Conservation (phyloP, 2,888 invertebrate species). For the Kryphioiulus occultus region DNA sequence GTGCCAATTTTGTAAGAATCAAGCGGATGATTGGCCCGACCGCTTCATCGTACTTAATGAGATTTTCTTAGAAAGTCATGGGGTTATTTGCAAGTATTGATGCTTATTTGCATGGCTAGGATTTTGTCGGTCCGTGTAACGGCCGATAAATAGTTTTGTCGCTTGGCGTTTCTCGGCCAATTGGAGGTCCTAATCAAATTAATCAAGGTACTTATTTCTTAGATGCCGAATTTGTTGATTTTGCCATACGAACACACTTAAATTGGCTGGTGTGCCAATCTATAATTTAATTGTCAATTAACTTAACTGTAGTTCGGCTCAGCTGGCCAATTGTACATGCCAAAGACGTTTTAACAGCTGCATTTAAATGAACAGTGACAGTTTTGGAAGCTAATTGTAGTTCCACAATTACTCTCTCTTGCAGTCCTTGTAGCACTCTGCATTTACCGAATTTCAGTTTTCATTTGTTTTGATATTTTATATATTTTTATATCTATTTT, state of each 20-base stretch:
- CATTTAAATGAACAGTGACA: neutral
- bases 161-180: neutral
- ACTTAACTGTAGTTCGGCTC: neutral
- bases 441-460: constrained; percentile 27
- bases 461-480: constrained; percentile 28
- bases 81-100: neutral
- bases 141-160: neutral
- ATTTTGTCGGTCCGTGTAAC: neutral
- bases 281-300: neutral
- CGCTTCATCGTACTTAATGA: neutral
- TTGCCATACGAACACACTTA: neutral
- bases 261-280: neutral
- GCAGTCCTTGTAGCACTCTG: neutral
- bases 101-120: neutral
- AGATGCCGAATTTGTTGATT: neutral
- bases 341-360: neutral
- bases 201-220: neutral
- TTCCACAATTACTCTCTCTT: neutral
- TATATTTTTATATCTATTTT: constrained; percentile 30
- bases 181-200: neutral
- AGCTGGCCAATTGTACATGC: neutral
- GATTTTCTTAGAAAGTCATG: neutral
- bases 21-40: neutral
- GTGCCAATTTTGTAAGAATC: neutral
- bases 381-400: neutral